These are phyloP conservation scores for Phyllotreta cruciferae DNA, from an alignment of 2,888 invertebrate genomes.

Conservation along the genomic window DNA sequence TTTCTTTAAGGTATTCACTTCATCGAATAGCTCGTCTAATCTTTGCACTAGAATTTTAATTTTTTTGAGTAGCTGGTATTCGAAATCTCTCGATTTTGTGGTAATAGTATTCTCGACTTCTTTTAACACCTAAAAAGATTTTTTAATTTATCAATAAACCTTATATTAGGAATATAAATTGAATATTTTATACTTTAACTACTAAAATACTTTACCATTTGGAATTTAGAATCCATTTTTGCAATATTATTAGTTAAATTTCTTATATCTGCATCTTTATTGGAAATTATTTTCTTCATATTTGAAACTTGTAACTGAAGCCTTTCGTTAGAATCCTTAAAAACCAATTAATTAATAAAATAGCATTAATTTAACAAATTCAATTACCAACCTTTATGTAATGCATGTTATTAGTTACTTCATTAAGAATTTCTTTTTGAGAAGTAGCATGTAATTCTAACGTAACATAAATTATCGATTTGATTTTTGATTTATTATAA, in stretches of 20 bases:
- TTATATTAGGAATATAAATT: too few species aligned
- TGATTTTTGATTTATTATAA: constrained; percentile 56
- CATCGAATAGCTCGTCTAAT: constrained; percentile 46
- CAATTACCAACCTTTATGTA: constrained; percentile 46
- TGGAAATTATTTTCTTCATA: constrained; percentile 44
- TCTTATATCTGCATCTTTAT: constrained; percentile 48
- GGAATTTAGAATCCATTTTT: constrained; percentile 45
- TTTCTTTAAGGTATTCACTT: constrained; percentile 49
- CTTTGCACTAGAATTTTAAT: constrained; percentile 41
- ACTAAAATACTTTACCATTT: constrained; percentile 10
- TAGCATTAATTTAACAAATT: constrained; percentile 15
- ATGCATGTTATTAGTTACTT: constrained; percentile 52
- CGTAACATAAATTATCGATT: constrained; percentile 55
- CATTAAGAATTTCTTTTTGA: constrained; percentile 55
- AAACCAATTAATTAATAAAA: constrained; percentile 12
- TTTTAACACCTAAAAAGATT: constrained; percentile 34
- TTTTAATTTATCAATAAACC: constrained; percentile 5
- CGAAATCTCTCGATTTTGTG: constrained; percentile 32
- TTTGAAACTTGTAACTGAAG: constrained; percentile 48
- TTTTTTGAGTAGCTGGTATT: constrained; percentile 36
- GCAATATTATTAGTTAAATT: constrained; percentile 40
- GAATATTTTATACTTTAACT: too few species aligned
- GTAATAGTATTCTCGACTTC: constrained; percentile 30
- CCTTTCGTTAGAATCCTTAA: constrained; percentile 41
- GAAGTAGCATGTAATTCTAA: constrained; percentile 54